Percentiles rank a stretch among this genome's conserved stretches.
Evolutionary conservation across 2,797 vertebrate species (phyloP).

Genomic region (Microctenopoma stevenorrisi): DNA sequence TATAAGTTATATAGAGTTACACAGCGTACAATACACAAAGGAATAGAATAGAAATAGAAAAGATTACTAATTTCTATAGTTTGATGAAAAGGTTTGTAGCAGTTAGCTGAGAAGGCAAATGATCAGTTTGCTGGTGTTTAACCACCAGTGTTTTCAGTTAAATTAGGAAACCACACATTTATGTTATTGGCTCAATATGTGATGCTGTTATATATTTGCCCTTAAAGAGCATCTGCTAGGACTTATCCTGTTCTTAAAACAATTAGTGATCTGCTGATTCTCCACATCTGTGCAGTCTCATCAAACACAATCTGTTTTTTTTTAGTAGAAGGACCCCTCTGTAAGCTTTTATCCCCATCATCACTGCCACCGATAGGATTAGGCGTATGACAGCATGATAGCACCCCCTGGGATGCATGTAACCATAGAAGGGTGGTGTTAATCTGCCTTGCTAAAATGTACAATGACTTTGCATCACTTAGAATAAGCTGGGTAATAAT

Average conservation of each 20-base stretch:
- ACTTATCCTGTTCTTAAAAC: conserved; percentile 25
- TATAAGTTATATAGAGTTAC: too few relatives aligned
- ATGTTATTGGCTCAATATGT: too few relatives aligned
- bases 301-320: conserved; percentile 44
- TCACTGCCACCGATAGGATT: conserved; percentile 53
- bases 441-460: conserved; percentile 61
- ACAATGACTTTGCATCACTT: conserved; percentile 45
- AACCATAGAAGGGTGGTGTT: conserved; percentile 39
- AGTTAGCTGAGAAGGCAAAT: too few relatives aligned
- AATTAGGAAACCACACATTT: too few relatives aligned
- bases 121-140: too few relatives aligned
- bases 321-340: conserved; percentile 22
- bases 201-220: neutral
- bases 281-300: conserved; percentile 48
- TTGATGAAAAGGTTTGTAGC: too few relatives aligned
- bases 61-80: too few relatives aligned
- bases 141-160: too few relatives aligned
- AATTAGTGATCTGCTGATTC: conserved; percentile 41
- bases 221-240: neutral
- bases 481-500: conserved; percentile 45
- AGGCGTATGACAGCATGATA: conserved; percentile 28
- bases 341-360: conserved; percentile 18
- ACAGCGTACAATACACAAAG: too few relatives aligned
- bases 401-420: conserved; percentile 44
- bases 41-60: too few relatives aligned